Base-by-base conservation (phyloP, 2,113 vertebrate genomes). In the Tragelaphus strepsiceros region DNA sequence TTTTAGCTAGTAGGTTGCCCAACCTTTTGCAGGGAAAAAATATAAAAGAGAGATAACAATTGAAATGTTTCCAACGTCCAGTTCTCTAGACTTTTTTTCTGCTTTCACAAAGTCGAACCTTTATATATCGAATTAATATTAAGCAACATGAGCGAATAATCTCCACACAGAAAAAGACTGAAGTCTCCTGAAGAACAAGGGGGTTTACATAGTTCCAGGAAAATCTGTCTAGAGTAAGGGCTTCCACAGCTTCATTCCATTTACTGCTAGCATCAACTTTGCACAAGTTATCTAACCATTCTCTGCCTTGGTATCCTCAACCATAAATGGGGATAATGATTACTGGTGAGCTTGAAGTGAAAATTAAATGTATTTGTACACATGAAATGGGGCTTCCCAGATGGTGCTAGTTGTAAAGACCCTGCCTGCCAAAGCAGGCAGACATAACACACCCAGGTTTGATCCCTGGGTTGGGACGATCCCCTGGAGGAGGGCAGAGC, bases 1-100 rank as follows among this genome's bases (percentile, higher is more conserved):
- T 97, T 96, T 94, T 61, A 97, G 83, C 77, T 88, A 84, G 28
- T 89, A 32, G 19, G 21, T 88, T 95, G 10, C 14, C 39, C 16
- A 67, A 8, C 3, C 15, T 91, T 91, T 71, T 95, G 80, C 6
- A 19, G 39, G 32, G 3, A 4, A 1, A 67, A 43, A 58, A 28
- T 67, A 17, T 59, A 4, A 80, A 5, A 16, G 46, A 26, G 30
- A 61, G 17, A 58, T 0, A 88, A 12, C 53, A n/a, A 88, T 43
- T 53, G 39, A 24, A 85, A 22, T 56, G 16, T 80, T 94, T 86
- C 24, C 81, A 17, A 53, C 30, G 74, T 93, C 19, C 3, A 22
- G 7, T 80, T 71, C 78, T 43, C 19, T 81, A 53, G 74, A 80
- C 26, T 22, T 78, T 88, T 95, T 95, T 87, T n/a, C 35, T 96